Base-by-base conservation (phyloP, 2,797 vertebrate genomes). In the Simalia tracyae region DNA sequence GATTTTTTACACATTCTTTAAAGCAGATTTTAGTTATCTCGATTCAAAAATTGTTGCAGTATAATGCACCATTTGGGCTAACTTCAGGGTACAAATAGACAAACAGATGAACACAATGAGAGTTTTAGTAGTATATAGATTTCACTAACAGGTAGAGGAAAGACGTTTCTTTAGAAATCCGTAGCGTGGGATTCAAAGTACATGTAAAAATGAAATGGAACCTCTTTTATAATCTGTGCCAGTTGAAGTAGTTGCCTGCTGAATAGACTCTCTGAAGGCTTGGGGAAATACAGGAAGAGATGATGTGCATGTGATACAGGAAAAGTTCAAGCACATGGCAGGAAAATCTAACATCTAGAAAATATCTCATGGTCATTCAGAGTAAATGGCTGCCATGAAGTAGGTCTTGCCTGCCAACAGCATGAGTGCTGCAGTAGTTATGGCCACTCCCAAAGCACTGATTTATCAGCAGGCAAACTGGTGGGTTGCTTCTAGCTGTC, bases 131-230 rank as follows among this genome's bases (percentile, higher is more conserved):
- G 42, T 42, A 42, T 42, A 42, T 42, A 42, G 42, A 63, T 87
- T 87, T 86, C 24, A 36, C 1, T 89, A 42, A 11, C 36, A 91
- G 50, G 15, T 57, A 56, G 26, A 92, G 64, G 31, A 92, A 86
- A 93, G 63, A 93, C 64, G 81, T 93, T 22, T 31, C 46, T 95
- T 95, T 92, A 86, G 93, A 86, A 92, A 92, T 94, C 94, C 63
- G 4, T 24, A 56, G 10, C 4, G 36, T 86, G 26, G 17, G 4
- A 63, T 11, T 60, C 28, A 26, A 63, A 86, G 8, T 24, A 8
- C 5, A 7, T 72, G 8, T 66, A 17, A 61, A 86, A 76, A 60
- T 50, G 11, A 56, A n/a, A 28, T 56, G 50, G n/a, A 86, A 59
- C 46, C 42, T 61, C n/a, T 46, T 28, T 76, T 86, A 28, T 42